Conservation (phyloP, 2,888 invertebrate genomes). For the Podotricha telesiphe region DNA sequence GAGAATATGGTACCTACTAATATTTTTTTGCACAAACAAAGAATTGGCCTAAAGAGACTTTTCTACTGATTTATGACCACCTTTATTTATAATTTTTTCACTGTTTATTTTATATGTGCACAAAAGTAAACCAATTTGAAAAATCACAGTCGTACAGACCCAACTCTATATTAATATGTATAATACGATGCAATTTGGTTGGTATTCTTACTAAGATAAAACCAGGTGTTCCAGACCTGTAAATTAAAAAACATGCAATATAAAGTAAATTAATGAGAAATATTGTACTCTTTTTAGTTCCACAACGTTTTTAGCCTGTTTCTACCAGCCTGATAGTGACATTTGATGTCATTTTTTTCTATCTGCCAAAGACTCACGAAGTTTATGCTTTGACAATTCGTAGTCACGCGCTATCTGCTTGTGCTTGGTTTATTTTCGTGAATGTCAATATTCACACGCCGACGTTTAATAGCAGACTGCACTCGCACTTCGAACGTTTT, state of each 20-base stretch:
- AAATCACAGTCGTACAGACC: no score
- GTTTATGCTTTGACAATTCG: not conserved
- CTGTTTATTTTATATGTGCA: no score
- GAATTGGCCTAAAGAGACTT: no score
- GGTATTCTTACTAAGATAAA: no score
- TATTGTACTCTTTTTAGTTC: not conserved
- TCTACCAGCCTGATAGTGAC: not conserved
- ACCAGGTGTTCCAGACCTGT: no score
- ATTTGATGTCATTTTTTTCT: not conserved
- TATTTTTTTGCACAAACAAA: no score
- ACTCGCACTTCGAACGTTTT: not conserved
- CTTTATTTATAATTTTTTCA: no score
- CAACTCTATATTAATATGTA: no score
- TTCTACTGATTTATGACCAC: no score
- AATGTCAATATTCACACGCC: not conserved
- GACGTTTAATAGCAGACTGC: slow-evolving; percentile 1
- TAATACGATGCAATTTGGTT: no score
- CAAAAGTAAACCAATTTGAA: no score
- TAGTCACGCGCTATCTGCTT: not conserved
- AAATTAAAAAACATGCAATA: not conserved
- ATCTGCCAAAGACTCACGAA: not conserved
- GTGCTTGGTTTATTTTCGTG: not conserved
- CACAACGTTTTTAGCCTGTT: not conserved
- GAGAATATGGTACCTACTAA: no score
- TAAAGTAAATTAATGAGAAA: not conserved